Evolutionary conservation across 2,888 invertebrate genomes (phyloP).

Genomic region (Ctenicera cuprea): DNA sequence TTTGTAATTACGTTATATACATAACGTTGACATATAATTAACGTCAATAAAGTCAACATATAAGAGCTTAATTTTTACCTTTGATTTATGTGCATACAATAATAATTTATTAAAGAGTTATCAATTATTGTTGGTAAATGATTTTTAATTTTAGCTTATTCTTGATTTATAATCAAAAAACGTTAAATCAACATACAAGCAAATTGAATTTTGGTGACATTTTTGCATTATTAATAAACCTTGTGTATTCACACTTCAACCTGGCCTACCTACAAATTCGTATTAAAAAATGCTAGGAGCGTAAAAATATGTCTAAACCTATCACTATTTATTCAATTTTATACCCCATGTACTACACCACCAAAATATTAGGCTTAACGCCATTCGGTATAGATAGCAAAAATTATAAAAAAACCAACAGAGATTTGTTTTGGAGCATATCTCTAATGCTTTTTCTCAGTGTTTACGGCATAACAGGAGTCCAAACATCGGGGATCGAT

Average conservation of each 20-base stretch:
- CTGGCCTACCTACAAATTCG: too few species aligned
- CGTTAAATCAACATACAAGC: neutral
- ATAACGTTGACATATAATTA: neutral
- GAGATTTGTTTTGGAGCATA: neutral
- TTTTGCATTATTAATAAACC: constrained; percentile 6
- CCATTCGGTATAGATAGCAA: neutral
- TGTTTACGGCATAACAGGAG: neutral
- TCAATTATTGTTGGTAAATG: too few species aligned
- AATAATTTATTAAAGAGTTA: too few species aligned
- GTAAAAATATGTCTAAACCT: neutral
- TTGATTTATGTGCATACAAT: too few species aligned
- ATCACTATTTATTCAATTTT: constrained; percentile 4
- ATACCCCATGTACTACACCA: constrained; percentile 1
- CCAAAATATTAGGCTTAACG: constrained; percentile 16
- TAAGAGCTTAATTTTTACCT: too few species aligned
- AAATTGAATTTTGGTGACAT: constrained; percentile 6
- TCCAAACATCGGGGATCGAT: neutral
- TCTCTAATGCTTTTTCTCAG: neutral
- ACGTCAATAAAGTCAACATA: too few species aligned
- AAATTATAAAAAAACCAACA: neutral
- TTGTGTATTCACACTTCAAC: neutral
- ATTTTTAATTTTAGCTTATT: too few species aligned
- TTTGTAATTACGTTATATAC: neutral
- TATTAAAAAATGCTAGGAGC: too few species aligned
- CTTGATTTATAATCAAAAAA: constrained; percentile 9